Evolutionary conservation across 2,888 invertebrate species (phyloP).

Genomic region (Candidula unifasciata): DNA sequence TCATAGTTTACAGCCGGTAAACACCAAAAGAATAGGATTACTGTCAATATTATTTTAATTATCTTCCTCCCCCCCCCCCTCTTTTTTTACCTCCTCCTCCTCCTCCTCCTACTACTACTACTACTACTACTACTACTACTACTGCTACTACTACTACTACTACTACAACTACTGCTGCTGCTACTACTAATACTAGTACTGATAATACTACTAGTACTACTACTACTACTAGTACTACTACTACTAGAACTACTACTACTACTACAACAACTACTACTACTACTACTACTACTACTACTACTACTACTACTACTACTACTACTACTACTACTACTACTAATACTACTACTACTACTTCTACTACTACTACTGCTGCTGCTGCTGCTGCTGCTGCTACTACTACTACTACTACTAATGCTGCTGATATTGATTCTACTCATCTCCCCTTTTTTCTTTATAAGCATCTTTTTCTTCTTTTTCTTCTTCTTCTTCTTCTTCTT

Average conservation of each 20-base stretch:
- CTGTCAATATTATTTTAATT: too few species aligned
- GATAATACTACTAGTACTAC: too few species aligned
- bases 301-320: slow-evolving; percentile 21
- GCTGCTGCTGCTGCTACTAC: too few species aligned
- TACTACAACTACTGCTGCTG: background rate
- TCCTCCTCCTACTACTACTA: slow-evolving; percentile 3
- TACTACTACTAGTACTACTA: background rate
- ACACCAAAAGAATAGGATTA: too few species aligned
- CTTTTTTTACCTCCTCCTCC: background rate
- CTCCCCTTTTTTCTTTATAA: background rate
- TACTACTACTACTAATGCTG: too few species aligned
- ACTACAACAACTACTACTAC: slow-evolving; percentile 12
- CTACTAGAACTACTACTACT: slow-evolving; percentile 12
- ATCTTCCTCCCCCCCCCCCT: too few species aligned
- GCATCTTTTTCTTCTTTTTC: background rate
- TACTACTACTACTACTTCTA: slow-evolving; percentile 17
- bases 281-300: slow-evolving; percentile 17
- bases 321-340: slow-evolving; percentile 16
- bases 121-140: slow-evolving; percentile 21
- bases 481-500: background rate
- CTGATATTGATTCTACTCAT: background rate
- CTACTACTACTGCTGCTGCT: background rate
- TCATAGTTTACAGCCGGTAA: too few species aligned
- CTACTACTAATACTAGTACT: too few species aligned
- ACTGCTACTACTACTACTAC: slow-evolving; percentile 17